Evolutionary conservation across 2,888 invertebrate genomes (phyloP).

Genomic region (Nomada ferruginata): DNA sequence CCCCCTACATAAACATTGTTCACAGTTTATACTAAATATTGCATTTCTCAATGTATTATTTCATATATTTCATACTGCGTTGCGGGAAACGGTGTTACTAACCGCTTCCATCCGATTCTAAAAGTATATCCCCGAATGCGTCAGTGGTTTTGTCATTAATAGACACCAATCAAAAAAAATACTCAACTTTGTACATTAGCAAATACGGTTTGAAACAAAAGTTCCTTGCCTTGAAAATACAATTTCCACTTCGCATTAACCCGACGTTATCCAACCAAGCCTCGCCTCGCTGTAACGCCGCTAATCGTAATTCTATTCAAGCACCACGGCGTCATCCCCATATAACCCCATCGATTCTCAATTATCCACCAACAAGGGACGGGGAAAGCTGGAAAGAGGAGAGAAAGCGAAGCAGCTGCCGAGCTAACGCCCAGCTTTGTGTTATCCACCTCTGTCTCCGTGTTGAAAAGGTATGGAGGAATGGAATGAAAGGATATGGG

Average conservation of each 20-base stretch:
- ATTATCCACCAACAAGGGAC: conserved; percentile 53
- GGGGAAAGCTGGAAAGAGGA: conserved; percentile 15
- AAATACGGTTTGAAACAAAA: not conserved
- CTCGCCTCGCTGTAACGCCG: conserved; percentile 65
- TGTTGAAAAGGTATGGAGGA: conserved; percentile 13
- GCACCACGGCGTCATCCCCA: conserved; percentile 54
- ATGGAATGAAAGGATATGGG: conserved; percentile 29
- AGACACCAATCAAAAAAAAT: not conserved
- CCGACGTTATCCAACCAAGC: conserved; percentile 34
- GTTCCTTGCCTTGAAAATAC: conserved; percentile 2
- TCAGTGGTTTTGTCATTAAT: not conserved
- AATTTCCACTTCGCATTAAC: conserved; percentile 39
- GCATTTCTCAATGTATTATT: too few relatives aligned
- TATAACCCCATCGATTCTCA: conserved; percentile 70
- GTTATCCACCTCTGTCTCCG: conserved; percentile 36
- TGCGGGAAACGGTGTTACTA: too few relatives aligned
- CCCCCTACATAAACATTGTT: too few relatives aligned
- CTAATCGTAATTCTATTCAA: conserved; percentile 78
- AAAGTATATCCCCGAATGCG: too few relatives aligned
- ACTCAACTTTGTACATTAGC: not conserved
- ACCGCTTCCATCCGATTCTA: too few relatives aligned
- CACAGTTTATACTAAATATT: too few relatives aligned
- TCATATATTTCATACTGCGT: too few relatives aligned
- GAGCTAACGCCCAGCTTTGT: conserved; percentile 59
- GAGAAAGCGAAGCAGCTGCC: conserved; percentile 23